Evolutionary conservation across 2,888 invertebrate genomes (phyloP), one percentile per base, ranked within the genome.

Genomic region (Tanytarsus gracilentus): DNA sequence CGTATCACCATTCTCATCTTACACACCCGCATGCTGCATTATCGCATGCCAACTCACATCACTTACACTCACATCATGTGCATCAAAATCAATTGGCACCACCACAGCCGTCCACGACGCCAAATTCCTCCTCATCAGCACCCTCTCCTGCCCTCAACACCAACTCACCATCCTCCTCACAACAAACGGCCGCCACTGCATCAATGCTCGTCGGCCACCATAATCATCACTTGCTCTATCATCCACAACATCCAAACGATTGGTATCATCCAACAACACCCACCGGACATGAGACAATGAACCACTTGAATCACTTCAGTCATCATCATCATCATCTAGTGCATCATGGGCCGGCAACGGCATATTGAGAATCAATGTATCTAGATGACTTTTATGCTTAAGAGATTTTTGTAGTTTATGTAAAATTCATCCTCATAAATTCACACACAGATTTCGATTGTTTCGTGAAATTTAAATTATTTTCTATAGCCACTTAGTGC

Each of bases 331-430:
- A 81, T 65, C 82, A 80, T 65, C 70, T 82, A 66, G 80, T 82
- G 79, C 82, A 80, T 71, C 81, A 82, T 26, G 85, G 85, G 8
- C 84, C 86, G 40, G 83, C 86, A 62, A 83, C 86, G 62, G 86
- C 86, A 55, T 87, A 87, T 78, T 87, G 84, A 85, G 56, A 56
- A 25, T 29, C 39, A 56, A 25, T 59, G 44, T 59, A 59, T 40
- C 26, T 59, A 59, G 58, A 59, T n/a, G 58, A 59, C 14, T 59
- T 59, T 40, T 48, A 59, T 48, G 30, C 30, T 48, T 59, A 23
- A 29, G 49, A n/a, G n/a, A n/a, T n/a, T n/a, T n/a, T n/a, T n/a
- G n/a, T n/a, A n/a, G n/a, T n/a, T n/a, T n/a, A n/a, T n/a, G n/a
- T n/a, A n/a, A n/a, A n/a, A n/a, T n/a, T n/a, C n/a, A n/a, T n/a